These are phyloP conservation scores for Mactromeris polynyma DNA, from an alignment of 2,888 invertebrate genomes.

Conservation along the genomic window DNA sequence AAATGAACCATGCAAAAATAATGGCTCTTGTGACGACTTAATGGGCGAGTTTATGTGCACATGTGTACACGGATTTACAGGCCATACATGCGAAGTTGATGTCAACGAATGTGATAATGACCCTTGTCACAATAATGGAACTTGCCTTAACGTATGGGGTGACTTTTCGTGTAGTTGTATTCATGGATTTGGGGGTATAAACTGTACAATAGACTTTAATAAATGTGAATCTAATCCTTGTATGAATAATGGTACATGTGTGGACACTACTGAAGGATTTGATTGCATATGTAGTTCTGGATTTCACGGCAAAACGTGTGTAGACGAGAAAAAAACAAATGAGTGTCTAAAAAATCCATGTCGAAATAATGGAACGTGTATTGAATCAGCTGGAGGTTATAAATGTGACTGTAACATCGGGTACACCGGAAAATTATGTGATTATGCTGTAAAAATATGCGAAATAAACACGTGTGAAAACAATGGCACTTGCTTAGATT, in stretches of 20 bases:
- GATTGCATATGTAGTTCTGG: slow-evolving; percentile 52
- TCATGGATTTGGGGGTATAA: not conserved
- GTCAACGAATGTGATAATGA: slow-evolving; percentile 36
- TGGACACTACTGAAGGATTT: slow-evolving; percentile 16
- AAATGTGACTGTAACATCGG: slow-evolving; percentile 19
- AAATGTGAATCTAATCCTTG: slow-evolving; percentile 69
- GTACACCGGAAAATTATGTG: slow-evolving; percentile 20
- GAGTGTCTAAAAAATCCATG: slow-evolving; percentile 65
- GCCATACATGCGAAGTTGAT: slow-evolving; percentile 27
- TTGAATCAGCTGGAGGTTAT: not conserved
- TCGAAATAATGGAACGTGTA: slow-evolving; percentile 39
- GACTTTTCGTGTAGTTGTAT: slow-evolving; percentile 37
- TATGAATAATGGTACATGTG: slow-evolving; percentile 59
- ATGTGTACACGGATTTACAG: slow-evolving; percentile 31
- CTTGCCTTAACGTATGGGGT: slow-evolving; percentile 25
- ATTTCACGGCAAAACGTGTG: slow-evolving; percentile 36
- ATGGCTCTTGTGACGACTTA: slow-evolving; percentile 27
- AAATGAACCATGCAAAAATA: slow-evolving; percentile 39
- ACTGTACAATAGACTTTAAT: slow-evolving; percentile 34
- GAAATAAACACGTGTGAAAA: slow-evolving; percentile 37
- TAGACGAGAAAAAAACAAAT: slow-evolving; percentile 62
- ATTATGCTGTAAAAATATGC: not conserved
- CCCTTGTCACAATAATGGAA: slow-evolving; percentile 28
- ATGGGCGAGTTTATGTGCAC: slow-evolving; percentile 26
- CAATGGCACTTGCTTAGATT: slow-evolving; percentile 51